These are phyloP conservation scores for Pongo pygmaeus DNA, from an alignment of 2,113 vertebrate species.

Conservation along the genomic window DNA sequence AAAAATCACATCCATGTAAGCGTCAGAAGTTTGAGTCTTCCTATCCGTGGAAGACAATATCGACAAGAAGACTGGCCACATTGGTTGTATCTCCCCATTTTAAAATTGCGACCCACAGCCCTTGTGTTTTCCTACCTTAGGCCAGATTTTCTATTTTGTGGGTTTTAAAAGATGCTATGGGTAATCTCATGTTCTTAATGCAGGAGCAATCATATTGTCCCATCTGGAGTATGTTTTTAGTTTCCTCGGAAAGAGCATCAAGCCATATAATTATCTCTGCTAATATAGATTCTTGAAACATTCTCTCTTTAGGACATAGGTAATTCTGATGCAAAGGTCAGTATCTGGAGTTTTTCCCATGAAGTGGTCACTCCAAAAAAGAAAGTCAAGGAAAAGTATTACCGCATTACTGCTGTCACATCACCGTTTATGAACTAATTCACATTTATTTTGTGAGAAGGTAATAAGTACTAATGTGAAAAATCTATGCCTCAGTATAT, in stretches of 20 bases:
- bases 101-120: not conserved
- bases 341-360: not conserved
- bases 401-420: not conserved
- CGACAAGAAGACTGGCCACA: not conserved
- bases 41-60: not conserved
- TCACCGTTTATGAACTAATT: not conserved
- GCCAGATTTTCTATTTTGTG: not conserved
- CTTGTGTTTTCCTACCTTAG: not conserved
- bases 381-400: not conserved
- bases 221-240: not conserved
- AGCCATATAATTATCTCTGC: not conserved
- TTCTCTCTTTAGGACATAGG: not conserved
- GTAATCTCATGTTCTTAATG: not conserved
- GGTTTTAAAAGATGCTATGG: not conserved
- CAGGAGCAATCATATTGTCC: not conserved
- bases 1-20: not conserved
- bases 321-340: not conserved
- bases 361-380: not conserved
- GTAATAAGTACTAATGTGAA: not conserved
- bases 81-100: not conserved
- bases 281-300: not conserved
- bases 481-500: not conserved
- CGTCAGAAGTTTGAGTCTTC: not conserved
- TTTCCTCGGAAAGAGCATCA: not conserved
- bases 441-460: slow-evolving; percentile 38